Conservation (phyloP, 2,888 invertebrate genomes). For the Drosophila diplacantha region DNA sequence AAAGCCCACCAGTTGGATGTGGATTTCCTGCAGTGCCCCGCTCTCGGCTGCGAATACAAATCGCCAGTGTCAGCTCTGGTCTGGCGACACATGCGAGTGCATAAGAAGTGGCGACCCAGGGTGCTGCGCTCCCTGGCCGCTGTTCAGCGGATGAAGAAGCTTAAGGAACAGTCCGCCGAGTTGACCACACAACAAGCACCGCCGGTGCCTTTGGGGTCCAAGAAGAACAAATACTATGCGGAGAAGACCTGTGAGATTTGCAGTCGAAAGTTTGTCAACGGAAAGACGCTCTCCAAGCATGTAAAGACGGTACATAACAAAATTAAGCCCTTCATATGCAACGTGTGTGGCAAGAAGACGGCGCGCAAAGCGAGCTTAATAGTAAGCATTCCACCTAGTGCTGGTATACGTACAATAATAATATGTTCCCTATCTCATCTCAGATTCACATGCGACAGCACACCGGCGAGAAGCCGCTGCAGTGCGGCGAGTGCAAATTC, state of each 20-base stretch:
- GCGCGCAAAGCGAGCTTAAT: constrained; percentile 84
- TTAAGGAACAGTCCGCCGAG: constrained; percentile 38
- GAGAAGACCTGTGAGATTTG: constrained; percentile 84
- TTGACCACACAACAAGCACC: constrained; percentile 11
- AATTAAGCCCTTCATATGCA: constrained; percentile 85
- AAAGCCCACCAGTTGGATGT: constrained; percentile 82
- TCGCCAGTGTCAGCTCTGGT: constrained; percentile 80
- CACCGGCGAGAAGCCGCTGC: constrained; percentile 87
- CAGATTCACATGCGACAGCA: constrained; percentile 86
- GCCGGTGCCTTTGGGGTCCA: constrained; percentile 20
- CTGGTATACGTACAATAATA: no score
- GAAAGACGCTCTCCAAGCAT: constrained; percentile 84
- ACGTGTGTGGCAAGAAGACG: constrained; percentile 85
- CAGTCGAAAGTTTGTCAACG: constrained; percentile 83
- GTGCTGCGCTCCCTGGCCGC: constrained; percentile 70
- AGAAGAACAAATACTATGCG: constrained; percentile 79
- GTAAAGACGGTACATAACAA: constrained; percentile 86
- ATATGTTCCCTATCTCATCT: background rate
- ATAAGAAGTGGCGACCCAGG: constrained; percentile 77
- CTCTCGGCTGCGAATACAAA: constrained; percentile 79
- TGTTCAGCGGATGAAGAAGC: constrained; percentile 59
- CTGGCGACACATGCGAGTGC: constrained; percentile 82
- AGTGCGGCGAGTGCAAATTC: constrained; percentile 84
- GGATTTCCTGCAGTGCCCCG: constrained; percentile 81
- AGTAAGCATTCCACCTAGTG: constrained; percentile 68